phyloP scores from a whole-genome alignment of 2,888 invertebrate species.

The Agonopterix arenella region DNA sequence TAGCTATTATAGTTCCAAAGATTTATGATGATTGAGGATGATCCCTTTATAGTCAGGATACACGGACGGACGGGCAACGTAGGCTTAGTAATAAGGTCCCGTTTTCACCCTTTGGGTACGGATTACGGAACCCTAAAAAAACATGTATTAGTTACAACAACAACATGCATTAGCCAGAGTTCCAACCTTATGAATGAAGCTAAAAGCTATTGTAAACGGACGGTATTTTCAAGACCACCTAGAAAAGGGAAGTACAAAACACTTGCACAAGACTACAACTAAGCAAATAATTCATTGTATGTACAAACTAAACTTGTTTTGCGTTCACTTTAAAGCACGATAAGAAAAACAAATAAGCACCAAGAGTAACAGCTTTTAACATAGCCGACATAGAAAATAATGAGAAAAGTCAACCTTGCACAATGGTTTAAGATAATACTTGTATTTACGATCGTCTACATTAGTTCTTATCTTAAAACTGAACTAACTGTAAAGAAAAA shows the following conservation, averaged over 20 bases:
- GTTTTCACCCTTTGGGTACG: no score
- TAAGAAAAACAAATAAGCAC: constrained; percentile 31
- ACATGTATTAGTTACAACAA: no score
- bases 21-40: no score
- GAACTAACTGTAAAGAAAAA: background rate
- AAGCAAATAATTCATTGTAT: constrained; percentile 5
- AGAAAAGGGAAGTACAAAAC: constrained; percentile 1
- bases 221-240: constrained; percentile 1
- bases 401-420: constrained; percentile 26
- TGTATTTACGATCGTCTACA: constrained; percentile 9
- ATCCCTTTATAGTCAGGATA: no score
- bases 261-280: background rate
- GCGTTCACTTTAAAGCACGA: constrained; percentile 21
- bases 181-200: no score
- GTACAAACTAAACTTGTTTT: constrained; percentile 5
- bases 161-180: no score
- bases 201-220: no score
- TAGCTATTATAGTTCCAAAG: no score
- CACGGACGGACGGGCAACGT: no score
- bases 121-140: no score
- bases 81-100: no score
- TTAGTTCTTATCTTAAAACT: constrained; percentile 2
- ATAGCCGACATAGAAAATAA: constrained; percentile 19
- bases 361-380: constrained; percentile 26
- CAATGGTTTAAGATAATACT: constrained; percentile 19